Conservation (phyloP, 2,113 vertebrate genomes). For the Cygnus atratus region DNA sequence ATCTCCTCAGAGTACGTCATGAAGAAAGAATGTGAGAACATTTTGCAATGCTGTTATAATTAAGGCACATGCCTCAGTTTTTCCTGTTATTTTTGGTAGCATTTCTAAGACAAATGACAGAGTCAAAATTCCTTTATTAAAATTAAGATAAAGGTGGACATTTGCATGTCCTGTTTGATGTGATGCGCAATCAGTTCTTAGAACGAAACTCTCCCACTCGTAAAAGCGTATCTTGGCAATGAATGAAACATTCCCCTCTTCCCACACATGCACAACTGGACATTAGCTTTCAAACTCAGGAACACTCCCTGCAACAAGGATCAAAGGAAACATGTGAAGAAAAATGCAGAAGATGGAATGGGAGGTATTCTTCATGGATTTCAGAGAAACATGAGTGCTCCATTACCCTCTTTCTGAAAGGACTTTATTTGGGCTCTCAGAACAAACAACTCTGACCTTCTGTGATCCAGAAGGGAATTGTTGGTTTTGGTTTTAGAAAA, state of each 20-base stretch:
- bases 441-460: neutral
- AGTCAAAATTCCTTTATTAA: neutral
- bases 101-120: neutral
- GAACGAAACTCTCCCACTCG: neutral
- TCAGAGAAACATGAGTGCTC: neutral
- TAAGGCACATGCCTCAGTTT: neutral
- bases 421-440: neutral
- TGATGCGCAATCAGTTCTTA: neutral
- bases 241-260: conserved; percentile 4
- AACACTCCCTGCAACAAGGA: neutral
- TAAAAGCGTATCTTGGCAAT: conserved; percentile 43
- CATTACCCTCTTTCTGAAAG: neutral
- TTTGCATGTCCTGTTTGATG: neutral
- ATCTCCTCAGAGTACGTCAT: neutral
- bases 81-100: neutral
- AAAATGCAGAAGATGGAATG: conserved; percentile 5
- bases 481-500: neutral
- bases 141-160: neutral
- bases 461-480: neutral
- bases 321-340: conserved; percentile 22
- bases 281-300: conserved; percentile 9
- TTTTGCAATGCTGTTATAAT: neutral
- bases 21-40: neutral
- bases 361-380: conserved; percentile 2
- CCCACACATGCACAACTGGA: conserved; percentile 37